Evolutionary conservation across 2,888 invertebrate genomes (phyloP).

Genomic region (Apotomis turbidana): DNA sequence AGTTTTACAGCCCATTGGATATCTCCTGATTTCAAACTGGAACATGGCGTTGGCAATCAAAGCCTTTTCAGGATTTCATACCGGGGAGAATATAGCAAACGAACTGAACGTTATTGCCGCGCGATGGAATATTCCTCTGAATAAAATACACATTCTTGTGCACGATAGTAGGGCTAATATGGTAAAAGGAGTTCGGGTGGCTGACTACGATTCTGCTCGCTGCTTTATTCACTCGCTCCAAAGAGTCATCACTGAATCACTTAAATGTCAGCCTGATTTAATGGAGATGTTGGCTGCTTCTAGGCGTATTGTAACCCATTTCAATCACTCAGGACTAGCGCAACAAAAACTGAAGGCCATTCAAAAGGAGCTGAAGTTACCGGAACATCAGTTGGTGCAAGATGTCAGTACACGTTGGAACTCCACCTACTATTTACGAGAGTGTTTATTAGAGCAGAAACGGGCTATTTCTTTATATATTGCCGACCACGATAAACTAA

Average conservation of each 20-base stretch:
- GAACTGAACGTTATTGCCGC: slow-evolving; percentile 45
- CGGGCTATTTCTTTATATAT: slow-evolving; percentile 37
- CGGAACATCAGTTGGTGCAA: slow-evolving; percentile 48
- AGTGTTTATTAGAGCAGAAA: slow-evolving; percentile 48
- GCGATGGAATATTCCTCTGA: slow-evolving; percentile 51
- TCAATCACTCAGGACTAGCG: slow-evolving; percentile 49
- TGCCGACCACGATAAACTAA: slow-evolving; percentile 43
- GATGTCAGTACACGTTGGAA: slow-evolving; percentile 49
- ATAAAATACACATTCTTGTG: slow-evolving; percentile 51
- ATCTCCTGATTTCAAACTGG: slow-evolving; percentile 35
- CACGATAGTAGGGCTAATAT: slow-evolving; percentile 52
- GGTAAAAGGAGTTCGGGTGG: slow-evolving; percentile 49
- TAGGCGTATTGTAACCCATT: slow-evolving; percentile 54
- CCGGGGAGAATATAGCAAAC: slow-evolving; percentile 46
- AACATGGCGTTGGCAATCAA: slow-evolving; percentile 39
- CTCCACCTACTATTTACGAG: slow-evolving; percentile 47
- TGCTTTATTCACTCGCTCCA: slow-evolving; percentile 53
- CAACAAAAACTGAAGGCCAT: slow-evolving; percentile 46
- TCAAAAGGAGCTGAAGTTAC: slow-evolving; percentile 51
- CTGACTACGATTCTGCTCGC: slow-evolving; percentile 48
- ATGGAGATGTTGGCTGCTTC: slow-evolving; percentile 46
- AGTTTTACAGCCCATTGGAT: slow-evolving; percentile 43
- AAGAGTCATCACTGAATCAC: slow-evolving; percentile 46
- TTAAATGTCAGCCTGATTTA: slow-evolving; percentile 50
- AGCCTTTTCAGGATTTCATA: slow-evolving; percentile 38